Percentiles rank a stretch among this genome's conserved stretches.
Conservation (phyloP, 2,888 invertebrate genomes). For the Polyploca ridens region DNA sequence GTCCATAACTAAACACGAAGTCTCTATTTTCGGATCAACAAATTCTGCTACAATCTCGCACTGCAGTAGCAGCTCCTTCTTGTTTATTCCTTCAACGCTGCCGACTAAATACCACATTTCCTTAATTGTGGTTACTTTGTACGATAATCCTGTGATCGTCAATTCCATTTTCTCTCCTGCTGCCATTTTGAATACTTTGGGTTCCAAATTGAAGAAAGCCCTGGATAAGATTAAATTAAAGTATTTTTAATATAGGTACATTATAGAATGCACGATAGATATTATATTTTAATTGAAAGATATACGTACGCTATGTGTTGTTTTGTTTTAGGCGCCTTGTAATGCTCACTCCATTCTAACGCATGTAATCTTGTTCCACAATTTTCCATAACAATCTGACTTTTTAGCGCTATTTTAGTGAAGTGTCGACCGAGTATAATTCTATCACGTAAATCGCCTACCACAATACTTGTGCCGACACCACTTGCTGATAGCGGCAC, state of each 20-base stretch:
- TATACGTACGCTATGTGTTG: constrained; percentile 55
- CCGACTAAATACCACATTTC: constrained; percentile 86
- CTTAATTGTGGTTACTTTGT: constrained; percentile 67
- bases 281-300: constrained; percentile 13
- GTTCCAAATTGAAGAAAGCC: constrained; percentile 75
- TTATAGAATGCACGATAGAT: neutral
- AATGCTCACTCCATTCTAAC: constrained; percentile 80
- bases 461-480: constrained; percentile 86
- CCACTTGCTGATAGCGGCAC: constrained; percentile 85
- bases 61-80: constrained; percentile 79
- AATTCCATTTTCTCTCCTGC: constrained; percentile 71
- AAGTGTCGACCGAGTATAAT: constrained; percentile 86
- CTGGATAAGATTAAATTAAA: constrained; percentile 49
- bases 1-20: constrained; percentile 74
- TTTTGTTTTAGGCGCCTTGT: constrained; percentile 72
- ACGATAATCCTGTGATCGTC: constrained; percentile 64
- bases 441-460: constrained; percentile 85
- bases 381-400: constrained; percentile 80
- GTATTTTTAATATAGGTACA: constrained; percentile 5
- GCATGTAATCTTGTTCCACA: constrained; percentile 80
- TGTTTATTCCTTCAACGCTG: constrained; percentile 79
- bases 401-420: constrained; percentile 77
- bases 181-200: constrained; percentile 72
- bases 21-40: constrained; percentile 82
- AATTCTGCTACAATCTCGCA: constrained; percentile 82